phyloP scores from a whole-genome alignment of 2,797 vertebrate genomes.

The Helarctos malayanus region DNA sequence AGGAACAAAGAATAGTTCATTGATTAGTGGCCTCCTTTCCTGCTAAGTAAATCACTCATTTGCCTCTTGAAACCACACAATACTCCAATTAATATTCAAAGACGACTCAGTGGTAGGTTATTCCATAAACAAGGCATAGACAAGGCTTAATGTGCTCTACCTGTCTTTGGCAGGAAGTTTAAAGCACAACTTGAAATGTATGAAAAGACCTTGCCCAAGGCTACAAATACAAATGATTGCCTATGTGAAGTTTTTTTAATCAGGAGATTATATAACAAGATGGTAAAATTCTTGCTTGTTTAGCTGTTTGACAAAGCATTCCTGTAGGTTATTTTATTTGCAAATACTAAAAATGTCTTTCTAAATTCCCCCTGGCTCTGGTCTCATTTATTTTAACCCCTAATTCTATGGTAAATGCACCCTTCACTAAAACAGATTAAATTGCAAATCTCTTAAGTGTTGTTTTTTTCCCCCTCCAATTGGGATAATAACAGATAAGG shows the following conservation, averaged over 20 bases:
- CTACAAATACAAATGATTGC: neutral
- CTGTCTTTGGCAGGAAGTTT: neutral
- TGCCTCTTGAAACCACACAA: constrained; percentile 67
- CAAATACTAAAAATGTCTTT: constrained; percentile 56
- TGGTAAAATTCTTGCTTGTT: constrained; percentile 56
- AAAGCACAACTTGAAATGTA: constrained; percentile 37
- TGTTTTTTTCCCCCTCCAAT: neutral
- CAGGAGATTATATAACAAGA: constrained; percentile 56
- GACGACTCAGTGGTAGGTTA: neutral
- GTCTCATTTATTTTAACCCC: constrained; percentile 20
- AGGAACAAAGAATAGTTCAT: constrained; percentile 66
- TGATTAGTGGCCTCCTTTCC: constrained; percentile 58
- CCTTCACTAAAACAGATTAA: constrained; percentile 36
- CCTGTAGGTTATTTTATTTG: constrained; percentile 21
- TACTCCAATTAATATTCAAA: constrained; percentile 72
- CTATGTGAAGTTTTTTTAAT: constrained; percentile 48
- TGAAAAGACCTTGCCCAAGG: constrained; percentile 57
- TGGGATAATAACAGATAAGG: neutral
- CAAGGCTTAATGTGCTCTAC: neutral
- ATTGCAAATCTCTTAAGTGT: neutral
- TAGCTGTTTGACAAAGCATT: constrained; percentile 59
- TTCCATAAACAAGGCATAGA: constrained; percentile 53
- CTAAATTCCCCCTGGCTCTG: neutral
- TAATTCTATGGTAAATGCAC: neutral
- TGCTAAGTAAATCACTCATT: neutral